phyloP scores from a whole-genome alignment of 2,113 vertebrate species.

The Lepus timidus region DNA sequence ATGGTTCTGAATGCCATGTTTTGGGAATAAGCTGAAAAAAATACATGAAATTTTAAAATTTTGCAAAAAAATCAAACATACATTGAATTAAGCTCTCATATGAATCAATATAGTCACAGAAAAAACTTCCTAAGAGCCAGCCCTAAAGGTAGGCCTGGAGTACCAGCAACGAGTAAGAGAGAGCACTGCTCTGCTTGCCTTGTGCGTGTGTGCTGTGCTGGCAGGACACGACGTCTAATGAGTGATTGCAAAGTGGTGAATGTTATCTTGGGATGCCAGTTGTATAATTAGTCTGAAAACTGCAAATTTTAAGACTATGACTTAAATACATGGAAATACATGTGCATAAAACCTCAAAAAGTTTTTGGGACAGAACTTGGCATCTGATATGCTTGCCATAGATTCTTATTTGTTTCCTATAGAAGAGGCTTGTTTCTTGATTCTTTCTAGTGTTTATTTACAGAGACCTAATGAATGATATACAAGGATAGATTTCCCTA shows the following conservation, averaged over 20 bases:
- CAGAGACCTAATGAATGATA: neutral
- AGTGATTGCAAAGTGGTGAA: neutral
- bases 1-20: neutral
- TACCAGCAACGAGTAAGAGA: too few relatives aligned
- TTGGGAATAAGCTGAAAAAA: conserved; percentile 28
- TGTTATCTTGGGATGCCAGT: neutral
- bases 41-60: neutral
- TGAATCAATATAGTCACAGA: neutral
- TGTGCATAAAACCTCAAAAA: neutral
- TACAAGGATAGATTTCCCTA: neutral
- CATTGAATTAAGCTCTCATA: neutral
- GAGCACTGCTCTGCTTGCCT: neutral
- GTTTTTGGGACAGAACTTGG: neutral
- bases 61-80: neutral
- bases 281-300: neutral
- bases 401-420: neutral
- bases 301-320: conserved; percentile 7
- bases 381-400: neutral
- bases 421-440: neutral
- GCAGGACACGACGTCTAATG: too few relatives aligned
- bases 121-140: neutral
- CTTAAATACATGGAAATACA: neutral
- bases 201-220: neutral
- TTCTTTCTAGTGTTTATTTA: neutral
- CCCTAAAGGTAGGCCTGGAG: neutral